A percentile compares a stretch with the other conserved stretches of the same genome.
Evolutionary conservation across 2,113 vertebrate species (phyloP).

Genomic region (Embiotoca jacksoni): DNA sequence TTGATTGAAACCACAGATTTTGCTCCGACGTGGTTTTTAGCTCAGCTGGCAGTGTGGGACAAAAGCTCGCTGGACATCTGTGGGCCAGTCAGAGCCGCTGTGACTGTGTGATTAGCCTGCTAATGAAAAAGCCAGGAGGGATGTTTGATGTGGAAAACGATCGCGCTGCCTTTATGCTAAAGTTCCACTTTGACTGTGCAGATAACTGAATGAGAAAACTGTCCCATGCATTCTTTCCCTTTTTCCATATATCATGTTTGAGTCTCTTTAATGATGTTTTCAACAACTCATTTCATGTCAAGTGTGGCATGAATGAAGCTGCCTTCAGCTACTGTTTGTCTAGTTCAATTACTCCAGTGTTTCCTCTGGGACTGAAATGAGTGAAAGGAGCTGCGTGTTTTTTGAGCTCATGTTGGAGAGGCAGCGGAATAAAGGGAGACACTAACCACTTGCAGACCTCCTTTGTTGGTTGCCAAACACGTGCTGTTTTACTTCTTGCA

Average conservation of each 20-base stretch:
- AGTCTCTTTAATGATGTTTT: conserved; percentile 15
- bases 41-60: conserved; percentile 57
- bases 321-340: conserved; percentile 45
- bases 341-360: conserved; percentile 11
- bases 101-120: conserved; percentile 60
- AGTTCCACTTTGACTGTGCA: conserved; percentile 18
- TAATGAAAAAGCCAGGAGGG: conserved; percentile 65
- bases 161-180: conserved; percentile 9
- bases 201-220: conserved; percentile 12
- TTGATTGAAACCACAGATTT: conserved; percentile 49
- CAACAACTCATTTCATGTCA: conserved; percentile 12
- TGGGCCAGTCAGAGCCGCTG: conserved; percentile 37
- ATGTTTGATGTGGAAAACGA: conserved; percentile 47
- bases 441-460: conserved; percentile 63
- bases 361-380: conserved; percentile 19
- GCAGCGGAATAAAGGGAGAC: conserved; percentile 51
- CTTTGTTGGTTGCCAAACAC: conserved; percentile 48
- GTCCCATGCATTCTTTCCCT: not conserved
- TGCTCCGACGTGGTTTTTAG: conserved; percentile 28
- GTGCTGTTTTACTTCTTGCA: conserved; percentile 44
- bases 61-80: conserved; percentile 61
- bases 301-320: not conserved
- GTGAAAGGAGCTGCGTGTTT: conserved; percentile 34
- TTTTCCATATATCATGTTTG: conserved; percentile 12
- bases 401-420: conserved; percentile 17